Percentiles rank a stretch among this genome's conserved stretches.
These are phyloP conservation scores for Zygothrica quintamaculata DNA, from an alignment of 2,888 invertebrate species.

Conservation along the genomic window DNA sequence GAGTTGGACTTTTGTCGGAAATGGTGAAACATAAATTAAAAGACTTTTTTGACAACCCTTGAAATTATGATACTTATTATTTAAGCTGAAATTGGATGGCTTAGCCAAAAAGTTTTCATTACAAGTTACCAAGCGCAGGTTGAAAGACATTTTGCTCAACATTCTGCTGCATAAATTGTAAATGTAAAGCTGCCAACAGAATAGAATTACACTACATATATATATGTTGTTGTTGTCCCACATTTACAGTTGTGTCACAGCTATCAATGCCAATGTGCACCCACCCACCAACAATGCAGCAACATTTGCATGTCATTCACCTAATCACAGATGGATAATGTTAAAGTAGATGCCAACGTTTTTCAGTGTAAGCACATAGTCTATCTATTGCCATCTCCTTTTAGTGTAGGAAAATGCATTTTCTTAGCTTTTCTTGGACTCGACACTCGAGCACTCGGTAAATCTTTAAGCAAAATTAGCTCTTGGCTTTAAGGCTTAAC, in stretches of 20 bases:
- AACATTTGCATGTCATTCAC: conserved; percentile 77
- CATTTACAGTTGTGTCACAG: conserved; percentile 36
- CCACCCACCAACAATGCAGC: conserved; percentile 21
- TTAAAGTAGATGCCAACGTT: no score
- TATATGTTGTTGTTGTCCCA: conserved; percentile 49
- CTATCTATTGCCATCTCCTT: no score
- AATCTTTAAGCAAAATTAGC: conserved; percentile 79
- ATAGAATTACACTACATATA: conserved; percentile 3
- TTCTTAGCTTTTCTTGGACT: conserved; percentile 44
- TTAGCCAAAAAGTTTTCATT: conserved; percentile 56
- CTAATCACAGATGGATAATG: conserved; percentile 80
- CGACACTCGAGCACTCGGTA: conserved; percentile 52
- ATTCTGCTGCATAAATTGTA: conserved; percentile 56
- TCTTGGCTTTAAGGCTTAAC: conserved; percentile 80
- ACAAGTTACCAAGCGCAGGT: conserved; percentile 44
- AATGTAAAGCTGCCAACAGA: conserved; percentile 28
- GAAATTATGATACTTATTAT: conserved; percentile 80
- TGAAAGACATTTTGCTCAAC: conserved; percentile 34
- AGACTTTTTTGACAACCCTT: conserved; percentile 79
- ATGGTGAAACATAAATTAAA: conserved; percentile 78
- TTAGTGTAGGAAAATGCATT: conserved; percentile 36
- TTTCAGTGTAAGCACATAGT: conserved; percentile 11
- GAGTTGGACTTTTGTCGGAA: conserved; percentile 69
- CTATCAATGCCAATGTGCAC: conserved; percentile 21
- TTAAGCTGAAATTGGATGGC: conserved; percentile 58